phyloP scores from a whole-genome alignment of 2,888 invertebrate genomes.

The Punctoribates punctum region DNA sequence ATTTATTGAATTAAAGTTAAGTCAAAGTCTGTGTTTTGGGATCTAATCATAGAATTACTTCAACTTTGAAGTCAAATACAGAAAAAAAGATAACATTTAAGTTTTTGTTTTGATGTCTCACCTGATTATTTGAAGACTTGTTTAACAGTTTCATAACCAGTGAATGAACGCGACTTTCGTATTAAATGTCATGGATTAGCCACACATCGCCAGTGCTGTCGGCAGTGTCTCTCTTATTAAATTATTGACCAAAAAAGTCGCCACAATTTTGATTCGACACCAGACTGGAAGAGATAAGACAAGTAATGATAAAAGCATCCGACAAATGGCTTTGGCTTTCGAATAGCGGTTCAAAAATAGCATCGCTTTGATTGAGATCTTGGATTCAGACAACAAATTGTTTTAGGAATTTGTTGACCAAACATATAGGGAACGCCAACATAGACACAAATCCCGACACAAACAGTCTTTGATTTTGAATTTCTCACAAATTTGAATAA shows the following conservation, averaged over 20 bases:
- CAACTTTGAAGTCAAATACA: neutral
- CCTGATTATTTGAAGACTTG: conserved; percentile 18
- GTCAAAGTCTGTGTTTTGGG: too few species aligned
- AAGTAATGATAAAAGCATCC: neutral
- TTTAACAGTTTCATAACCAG: conserved; percentile 34
- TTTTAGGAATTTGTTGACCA: too few species aligned
- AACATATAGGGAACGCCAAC: too few species aligned
- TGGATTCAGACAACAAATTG: neutral
- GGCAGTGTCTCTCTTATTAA: neutral
- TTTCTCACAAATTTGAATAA: too few species aligned
- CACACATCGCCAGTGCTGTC: neutral
- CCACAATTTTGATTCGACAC: neutral
- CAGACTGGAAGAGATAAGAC: neutral
- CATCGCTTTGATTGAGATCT: neutral
- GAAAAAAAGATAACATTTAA: neutral
- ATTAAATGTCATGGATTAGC: conserved; percentile 26
- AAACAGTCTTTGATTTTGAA: too few species aligned
- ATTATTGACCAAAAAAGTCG: conserved; percentile 4
- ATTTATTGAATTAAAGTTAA: too few species aligned
- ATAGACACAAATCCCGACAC: too few species aligned
- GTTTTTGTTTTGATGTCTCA: neutral
- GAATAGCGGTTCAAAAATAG: neutral
- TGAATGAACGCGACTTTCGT: conserved; percentile 12
- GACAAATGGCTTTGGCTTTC: neutral
- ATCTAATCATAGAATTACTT: too few species aligned